Conservation (phyloP, 2,113 vertebrate species). For the Anguilla rostrata region DNA sequence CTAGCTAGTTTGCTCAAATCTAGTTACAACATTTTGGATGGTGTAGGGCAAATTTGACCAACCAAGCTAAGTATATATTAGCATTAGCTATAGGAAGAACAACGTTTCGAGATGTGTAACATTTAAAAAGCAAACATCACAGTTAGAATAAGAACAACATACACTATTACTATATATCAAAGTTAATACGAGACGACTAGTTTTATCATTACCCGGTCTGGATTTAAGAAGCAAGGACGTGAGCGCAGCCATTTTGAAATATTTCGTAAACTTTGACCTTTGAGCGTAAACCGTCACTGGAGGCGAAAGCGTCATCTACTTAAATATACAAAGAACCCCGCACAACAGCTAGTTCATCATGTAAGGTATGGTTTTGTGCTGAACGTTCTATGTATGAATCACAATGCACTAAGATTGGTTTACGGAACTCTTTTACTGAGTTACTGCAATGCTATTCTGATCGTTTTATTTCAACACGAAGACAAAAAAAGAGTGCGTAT, state of each 20-base stretch:
- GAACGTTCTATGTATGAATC: not conserved
- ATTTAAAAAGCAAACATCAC: not conserved
- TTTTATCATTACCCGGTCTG: conserved; percentile 51
- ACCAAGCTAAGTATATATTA: too few species aligned
- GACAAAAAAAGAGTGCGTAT: not conserved
- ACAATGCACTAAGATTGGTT: not conserved
- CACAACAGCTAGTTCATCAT: not conserved
- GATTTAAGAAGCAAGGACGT: conserved; percentile 57
- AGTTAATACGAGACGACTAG: not conserved
- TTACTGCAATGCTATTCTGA: not conserved
- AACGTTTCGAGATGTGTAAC: not conserved
- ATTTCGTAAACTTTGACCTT: not conserved
- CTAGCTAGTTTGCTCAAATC: too few species aligned
- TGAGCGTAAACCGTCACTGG: not conserved
- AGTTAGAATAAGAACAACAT: not conserved
- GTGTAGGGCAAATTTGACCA: too few species aligned
- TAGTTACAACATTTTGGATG: too few species aligned
- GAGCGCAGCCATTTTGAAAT: conserved; percentile 64
- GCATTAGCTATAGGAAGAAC: not conserved
- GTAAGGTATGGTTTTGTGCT: not conserved
- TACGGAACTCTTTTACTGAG: not conserved
- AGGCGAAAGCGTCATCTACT: not conserved
- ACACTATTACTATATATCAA: too few species aligned
- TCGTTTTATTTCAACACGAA: not conserved
- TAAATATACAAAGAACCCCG: not conserved